phyloP scores from a whole-genome alignment of 2,113 vertebrate species.

The Phoxinus phoxinus region DNA sequence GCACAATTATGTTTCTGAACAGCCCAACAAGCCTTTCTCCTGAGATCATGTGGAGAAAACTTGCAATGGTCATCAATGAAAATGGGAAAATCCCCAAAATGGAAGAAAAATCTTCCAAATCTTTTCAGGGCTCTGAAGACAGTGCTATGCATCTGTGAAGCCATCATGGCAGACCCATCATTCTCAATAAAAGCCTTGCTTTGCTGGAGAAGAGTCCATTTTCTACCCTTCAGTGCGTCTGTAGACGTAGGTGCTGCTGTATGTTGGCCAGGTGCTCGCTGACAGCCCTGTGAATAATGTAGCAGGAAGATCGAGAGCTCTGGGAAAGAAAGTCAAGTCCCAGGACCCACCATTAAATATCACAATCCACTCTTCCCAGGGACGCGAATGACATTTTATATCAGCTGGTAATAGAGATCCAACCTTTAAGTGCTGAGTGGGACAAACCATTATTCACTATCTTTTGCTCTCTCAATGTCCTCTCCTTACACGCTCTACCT shows the following conservation, averaged over 20 bases:
- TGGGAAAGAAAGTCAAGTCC: constrained; percentile 72
- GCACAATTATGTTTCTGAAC: constrained; percentile 11
- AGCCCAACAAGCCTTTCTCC: constrained; percentile 19
- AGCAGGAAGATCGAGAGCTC: constrained; percentile 68
- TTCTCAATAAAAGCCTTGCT: constrained; percentile 36
- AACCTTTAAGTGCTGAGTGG: constrained; percentile 88
- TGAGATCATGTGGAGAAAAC: not conserved
- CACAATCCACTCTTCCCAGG: constrained; percentile 73
- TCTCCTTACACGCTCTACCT: not conserved
- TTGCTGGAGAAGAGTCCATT: constrained; percentile 53
- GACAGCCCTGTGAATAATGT: constrained; percentile 76
- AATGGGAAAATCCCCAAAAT: not conserved
- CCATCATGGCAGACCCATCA: constrained; percentile 25
- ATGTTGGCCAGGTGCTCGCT: constrained; percentile 69
- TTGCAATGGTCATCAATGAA: not conserved
- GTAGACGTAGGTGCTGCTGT: constrained; percentile 69
- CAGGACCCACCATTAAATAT: constrained; percentile 77
- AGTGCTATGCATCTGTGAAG: constrained; percentile 25
- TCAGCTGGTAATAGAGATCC: constrained; percentile 83
- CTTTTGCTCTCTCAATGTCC: constrained; percentile 47
- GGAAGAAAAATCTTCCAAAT: not conserved
- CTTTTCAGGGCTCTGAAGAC: not conserved
- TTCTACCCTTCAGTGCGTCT: constrained; percentile 70
- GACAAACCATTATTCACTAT: constrained; percentile 88
- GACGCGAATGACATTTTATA: constrained; percentile 78